Base-by-base conservation (phyloP, 2,888 invertebrate genomes). In the Galerucella nymphaeae region DNA sequence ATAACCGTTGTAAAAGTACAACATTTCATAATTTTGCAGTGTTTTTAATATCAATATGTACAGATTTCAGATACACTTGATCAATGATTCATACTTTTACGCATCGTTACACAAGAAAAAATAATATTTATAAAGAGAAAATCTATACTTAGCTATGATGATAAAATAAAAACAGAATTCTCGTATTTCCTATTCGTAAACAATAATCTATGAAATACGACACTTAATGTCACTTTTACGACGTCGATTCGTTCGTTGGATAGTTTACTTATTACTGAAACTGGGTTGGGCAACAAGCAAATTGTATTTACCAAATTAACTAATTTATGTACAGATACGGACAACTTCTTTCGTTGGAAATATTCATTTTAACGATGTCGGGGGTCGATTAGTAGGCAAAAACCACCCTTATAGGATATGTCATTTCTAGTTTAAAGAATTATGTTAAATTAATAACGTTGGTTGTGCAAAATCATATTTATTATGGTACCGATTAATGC, bases 221-320 rank as follows among this genome's bases (percentile, higher is more conserved):
- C 50, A 67, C 71, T 68, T 75, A 73, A 76, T 76, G 76, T 76
- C 76, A 67, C 68, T 63, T 76, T 76, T 75, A 76, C 73, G 76
- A 75, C 75, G 76, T 76, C 74, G 75, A 76, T 73, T 71, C 73
- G 72, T 75, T 68, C 58, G 75, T 73, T 68, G 67, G 74, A 71
- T 73, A 73, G 68, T 67, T 67, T 55, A 63, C 68, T 70, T 70
- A 62, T 67, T 62, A 50, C 62, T 50, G 30, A 66, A 73, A 70
- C 57, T 70, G 66, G 73, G 70, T 50, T 58, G 62, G 73, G 73
- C 70, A 70, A 38, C 16, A 6, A 41, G 61, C 14, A 57, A 66
- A 64, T 23, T 30, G 23, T 64, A 64, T 64, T 45, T 64, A 64
- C 50, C 18, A 48, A 64, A 64, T 64, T 64, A 64, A 64, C 50